Evolutionary conservation across 2,113 vertebrate genomes (phyloP).

Genomic region (Oncorhynchus kisutch): DNA sequence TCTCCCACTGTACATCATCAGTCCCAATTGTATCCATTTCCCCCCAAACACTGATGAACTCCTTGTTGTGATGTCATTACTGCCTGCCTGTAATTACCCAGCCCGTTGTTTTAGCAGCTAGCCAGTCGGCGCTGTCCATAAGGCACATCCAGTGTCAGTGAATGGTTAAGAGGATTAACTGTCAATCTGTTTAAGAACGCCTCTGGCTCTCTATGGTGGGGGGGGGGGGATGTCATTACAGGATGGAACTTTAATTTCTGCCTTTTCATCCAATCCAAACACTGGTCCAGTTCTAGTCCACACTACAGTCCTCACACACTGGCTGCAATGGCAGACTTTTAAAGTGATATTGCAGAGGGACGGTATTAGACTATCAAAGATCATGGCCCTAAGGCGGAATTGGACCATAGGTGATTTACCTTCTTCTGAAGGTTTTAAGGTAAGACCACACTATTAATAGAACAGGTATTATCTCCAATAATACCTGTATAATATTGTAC

Average conservation of each 20-base stretch:
- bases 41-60: not conserved
- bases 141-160: constrained; percentile 19
- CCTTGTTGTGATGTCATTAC: too few species aligned
- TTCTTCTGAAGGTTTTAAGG: not conserved
- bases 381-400: constrained; percentile 5
- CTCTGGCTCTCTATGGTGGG: constrained; percentile 8
- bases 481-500: not conserved
- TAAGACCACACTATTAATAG: not conserved
- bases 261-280: not conserved
- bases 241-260: constrained; percentile 1
- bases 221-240: constrained; percentile 15
- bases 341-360: not conserved
- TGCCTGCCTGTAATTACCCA: not conserved
- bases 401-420: not conserved
- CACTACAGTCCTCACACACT: not conserved
- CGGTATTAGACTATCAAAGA: not conserved
- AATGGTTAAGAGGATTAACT: constrained; percentile 34
- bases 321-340: not conserved
- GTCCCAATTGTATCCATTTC: not conserved
- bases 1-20: not conserved
- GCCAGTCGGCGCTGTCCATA: not conserved
- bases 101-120: not conserved
- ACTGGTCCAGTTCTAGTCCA: not conserved
- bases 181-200: constrained; percentile 22
- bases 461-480: not conserved